Evolutionary conservation across 2,113 vertebrate species (phyloP).

Genomic region (Seriola aureovittata): DNA sequence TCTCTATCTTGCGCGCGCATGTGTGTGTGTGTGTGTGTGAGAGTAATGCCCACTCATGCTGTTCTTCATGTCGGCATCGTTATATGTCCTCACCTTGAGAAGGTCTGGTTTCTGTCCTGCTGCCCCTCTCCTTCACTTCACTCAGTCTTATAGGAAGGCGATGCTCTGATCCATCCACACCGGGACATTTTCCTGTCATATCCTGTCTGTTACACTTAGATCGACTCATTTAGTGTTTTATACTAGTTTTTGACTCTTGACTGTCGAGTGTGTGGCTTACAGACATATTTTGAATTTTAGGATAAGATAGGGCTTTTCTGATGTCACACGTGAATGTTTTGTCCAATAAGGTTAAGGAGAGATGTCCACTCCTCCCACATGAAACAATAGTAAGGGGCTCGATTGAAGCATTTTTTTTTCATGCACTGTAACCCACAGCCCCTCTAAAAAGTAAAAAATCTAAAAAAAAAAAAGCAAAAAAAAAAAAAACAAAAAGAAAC

Average conservation of each 20-base stretch:
- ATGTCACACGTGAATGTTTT: conserved; percentile 73
- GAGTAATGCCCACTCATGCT: conserved; percentile 46
- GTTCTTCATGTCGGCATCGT: conserved; percentile 22
- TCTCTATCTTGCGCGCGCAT: conserved; percentile 9
- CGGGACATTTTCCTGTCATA: conserved; percentile 23
- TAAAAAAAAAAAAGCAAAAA: background rate
- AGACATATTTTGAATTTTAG: conserved; percentile 66
- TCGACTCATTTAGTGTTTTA: conserved; percentile 53
- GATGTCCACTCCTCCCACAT: conserved; percentile 38
- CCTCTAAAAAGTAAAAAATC: conserved; percentile 41
- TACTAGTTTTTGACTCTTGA: conserved; percentile 59
- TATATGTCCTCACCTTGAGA: conserved; percentile 24
- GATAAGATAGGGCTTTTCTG: conserved; percentile 67
- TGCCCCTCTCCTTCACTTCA: conserved; percentile 6
- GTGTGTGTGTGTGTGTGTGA: conserved; percentile 3
- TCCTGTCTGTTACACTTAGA: conserved; percentile 66
- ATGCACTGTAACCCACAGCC: conserved; percentile 74
- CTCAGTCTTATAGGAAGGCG: conserved; percentile 27
- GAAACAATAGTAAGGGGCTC: conserved; percentile 54
- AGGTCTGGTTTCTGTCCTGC: conserved; percentile 29
- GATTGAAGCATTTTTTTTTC: conserved; percentile 42
- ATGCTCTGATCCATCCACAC: conserved; percentile 56
- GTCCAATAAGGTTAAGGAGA: conserved; percentile 63
- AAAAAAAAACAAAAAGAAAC: conserved; percentile 33
- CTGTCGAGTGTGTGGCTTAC: conserved; percentile 66